Evolutionary conservation across 37 sponge, comb jelly and placozoan genomes (phyloP).

Genomic region (Tethya wilhelma): DNA sequence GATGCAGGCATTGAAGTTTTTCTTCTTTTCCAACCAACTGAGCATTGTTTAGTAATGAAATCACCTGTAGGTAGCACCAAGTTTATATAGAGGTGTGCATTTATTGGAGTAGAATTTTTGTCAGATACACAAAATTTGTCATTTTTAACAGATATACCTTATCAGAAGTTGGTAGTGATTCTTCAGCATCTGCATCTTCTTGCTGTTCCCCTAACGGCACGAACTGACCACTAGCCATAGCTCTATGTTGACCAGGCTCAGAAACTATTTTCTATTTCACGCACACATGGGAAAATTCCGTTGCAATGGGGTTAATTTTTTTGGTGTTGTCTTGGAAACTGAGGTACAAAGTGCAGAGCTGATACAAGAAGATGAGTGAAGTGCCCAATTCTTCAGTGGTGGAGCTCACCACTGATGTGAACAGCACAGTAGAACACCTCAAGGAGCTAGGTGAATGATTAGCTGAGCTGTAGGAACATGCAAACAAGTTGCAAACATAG

Average conservation of each 20-base stretch:
- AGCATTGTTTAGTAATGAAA: constrained; percentile 73
- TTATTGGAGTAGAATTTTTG: neutral
- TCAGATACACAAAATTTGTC: neutral
- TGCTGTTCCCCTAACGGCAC: constrained; percentile 55
- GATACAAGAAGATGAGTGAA: too few relatives aligned
- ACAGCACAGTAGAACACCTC: constrained; percentile 42
- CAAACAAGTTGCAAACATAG: too few relatives aligned
- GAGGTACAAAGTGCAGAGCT: too few relatives aligned
- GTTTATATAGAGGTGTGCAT: neutral
- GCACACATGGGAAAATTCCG: neutral
- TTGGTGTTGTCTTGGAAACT: too few relatives aligned
- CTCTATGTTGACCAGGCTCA: too few relatives aligned
- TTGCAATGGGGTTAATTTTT: neutral
- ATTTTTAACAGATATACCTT: constrained; percentile 25
- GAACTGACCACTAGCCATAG: too few relatives aligned
- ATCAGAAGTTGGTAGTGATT: constrained; percentile 34
- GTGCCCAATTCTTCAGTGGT: neutral
- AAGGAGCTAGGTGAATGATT: constrained; percentile 46
- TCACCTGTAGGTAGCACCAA: constrained; percentile 51
- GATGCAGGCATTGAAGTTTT: constrained; percentile 64
- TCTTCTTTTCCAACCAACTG: constrained; percentile 69
- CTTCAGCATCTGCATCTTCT: constrained; percentile 47
- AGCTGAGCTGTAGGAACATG: neutral
- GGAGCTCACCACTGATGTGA: constrained; percentile 55
- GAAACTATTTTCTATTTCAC: too few relatives aligned